Conservation (phyloP, 2,113 vertebrate genomes). For the Peromyscus californicus region DNA sequence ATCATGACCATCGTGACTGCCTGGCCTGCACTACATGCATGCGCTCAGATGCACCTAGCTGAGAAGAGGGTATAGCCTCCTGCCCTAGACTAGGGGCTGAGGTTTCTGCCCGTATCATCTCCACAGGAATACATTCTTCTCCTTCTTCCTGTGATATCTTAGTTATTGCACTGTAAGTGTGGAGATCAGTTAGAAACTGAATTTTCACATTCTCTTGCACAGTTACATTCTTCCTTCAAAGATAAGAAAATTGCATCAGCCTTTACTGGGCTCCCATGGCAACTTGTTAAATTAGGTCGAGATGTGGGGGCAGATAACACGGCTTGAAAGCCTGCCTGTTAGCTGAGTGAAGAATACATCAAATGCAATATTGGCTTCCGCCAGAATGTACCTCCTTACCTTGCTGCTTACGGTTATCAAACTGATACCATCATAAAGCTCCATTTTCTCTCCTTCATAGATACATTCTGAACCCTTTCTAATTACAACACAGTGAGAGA, state of each 20-base stretch:
- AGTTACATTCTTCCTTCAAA: conserved; percentile 83
- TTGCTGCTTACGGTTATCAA: conserved; percentile 75
- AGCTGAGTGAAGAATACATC: conserved; percentile 86
- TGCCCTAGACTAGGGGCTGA: neutral
- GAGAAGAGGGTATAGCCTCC: neutral
- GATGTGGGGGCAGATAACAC: conserved; percentile 89
- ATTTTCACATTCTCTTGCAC: conserved; percentile 83
- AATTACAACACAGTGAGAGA: conserved; percentile 64
- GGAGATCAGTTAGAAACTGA: conserved; percentile 78
- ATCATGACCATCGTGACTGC: fast-evolving
- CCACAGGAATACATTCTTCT: conserved; percentile 21
- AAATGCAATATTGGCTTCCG: conserved; percentile 85
- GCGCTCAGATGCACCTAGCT: neutral
- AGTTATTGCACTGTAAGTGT: conserved; percentile 62
- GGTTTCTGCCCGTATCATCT: neutral
- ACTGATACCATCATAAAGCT: conserved; percentile 84
- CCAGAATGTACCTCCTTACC: conserved; percentile 86
- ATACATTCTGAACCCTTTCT: conserved; percentile 69
- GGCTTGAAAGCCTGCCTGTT: conserved; percentile 79
- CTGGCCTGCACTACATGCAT: neutral
- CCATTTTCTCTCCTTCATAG: conserved; percentile 66
- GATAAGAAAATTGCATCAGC: conserved; percentile 88
- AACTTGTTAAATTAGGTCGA: conserved; percentile 91
- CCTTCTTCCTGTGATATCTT: conserved; percentile 45
- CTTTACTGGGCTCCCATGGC: conserved; percentile 86